phyloP scores from a whole-genome alignment of 92 coral and sea anemone species.

The Parazoanthus atlanticus region DNA sequence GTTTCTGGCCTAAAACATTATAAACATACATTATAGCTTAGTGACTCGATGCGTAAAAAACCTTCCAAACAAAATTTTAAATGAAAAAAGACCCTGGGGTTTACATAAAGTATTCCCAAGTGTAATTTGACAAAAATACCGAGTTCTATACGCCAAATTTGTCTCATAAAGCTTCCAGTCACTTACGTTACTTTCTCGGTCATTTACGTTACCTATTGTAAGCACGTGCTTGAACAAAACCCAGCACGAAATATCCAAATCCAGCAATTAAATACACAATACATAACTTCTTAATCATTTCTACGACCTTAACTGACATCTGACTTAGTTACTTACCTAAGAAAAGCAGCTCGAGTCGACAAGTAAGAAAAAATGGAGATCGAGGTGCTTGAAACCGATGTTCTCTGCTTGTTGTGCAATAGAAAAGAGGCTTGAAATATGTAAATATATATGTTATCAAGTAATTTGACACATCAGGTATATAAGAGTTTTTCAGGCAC shows the following conservation, averaged over 20 bases:
- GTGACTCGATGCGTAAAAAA: constrained; percentile 18
- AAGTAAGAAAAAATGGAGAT: constrained; percentile 17
- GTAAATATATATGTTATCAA: neutral
- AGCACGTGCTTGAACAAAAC: constrained; percentile 3
- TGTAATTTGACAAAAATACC: neutral
- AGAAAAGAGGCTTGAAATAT: constrained; percentile 27
- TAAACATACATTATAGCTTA: constrained; percentile 2
- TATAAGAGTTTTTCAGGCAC: constrained; percentile 9
- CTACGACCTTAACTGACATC: neutral
- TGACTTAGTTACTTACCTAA: constrained; percentile 31
- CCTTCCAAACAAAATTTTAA: neutral
- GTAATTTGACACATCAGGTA: constrained; percentile 14
- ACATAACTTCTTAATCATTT: constrained; percentile 13
- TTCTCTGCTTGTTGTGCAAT: neutral
- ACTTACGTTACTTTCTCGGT: constrained; percentile 9
- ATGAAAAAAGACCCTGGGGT: neutral
- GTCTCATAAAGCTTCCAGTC: constrained; percentile 16
- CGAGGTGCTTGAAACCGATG: constrained; percentile 14
- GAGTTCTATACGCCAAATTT: neutral
- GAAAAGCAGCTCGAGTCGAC: constrained; percentile 8
- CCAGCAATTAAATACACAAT: constrained; percentile 12
- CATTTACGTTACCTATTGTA: constrained; percentile 3
- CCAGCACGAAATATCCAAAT: neutral
- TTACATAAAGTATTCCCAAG: neutral
- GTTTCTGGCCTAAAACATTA: constrained; percentile 26